Conservation (phyloP, 2,113 vertebrate genomes). For the Aythya baeri region DNA sequence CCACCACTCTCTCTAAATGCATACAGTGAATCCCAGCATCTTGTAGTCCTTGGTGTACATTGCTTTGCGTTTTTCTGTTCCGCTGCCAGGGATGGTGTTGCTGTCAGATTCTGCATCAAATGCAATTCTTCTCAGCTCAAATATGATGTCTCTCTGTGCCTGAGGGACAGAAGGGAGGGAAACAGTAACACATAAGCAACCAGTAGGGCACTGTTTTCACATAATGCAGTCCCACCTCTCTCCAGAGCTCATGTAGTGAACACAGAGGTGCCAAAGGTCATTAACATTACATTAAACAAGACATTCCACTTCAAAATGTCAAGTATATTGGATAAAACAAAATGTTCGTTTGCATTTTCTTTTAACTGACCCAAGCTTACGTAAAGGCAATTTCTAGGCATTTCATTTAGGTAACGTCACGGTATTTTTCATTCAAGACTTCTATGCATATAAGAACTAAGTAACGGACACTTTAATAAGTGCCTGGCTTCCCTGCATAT, state of each 20-base stretch:
- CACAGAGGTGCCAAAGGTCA: background rate
- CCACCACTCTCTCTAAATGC: constrained; percentile 43
- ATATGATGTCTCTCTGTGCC: constrained; percentile 95
- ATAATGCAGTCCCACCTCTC: background rate
- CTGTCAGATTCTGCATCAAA: constrained; percentile 95
- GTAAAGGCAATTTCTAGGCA: background rate
- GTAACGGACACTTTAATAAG: background rate
- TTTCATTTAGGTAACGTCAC: background rate
- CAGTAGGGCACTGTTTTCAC: background rate
- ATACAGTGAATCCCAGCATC: constrained; percentile 96
- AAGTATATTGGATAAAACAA: background rate
- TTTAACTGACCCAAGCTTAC: background rate
- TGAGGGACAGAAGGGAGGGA: constrained; percentile 57
- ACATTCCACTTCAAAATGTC: background rate
- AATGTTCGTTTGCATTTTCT: background rate
- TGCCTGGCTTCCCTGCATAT: background rate
- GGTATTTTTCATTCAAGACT: background rate
- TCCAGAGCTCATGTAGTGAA: background rate
- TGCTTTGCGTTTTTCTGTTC: constrained; percentile 94
- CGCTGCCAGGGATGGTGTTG: constrained; percentile 73
- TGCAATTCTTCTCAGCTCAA: constrained; percentile 94
- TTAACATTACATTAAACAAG: background rate
- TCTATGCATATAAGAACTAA: background rate
- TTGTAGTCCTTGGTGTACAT: constrained; percentile 99
- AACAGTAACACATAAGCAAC: background rate